phyloP scores from a whole-genome alignment of 2,888 invertebrate species.

The Notodonta dromedarius region DNA sequence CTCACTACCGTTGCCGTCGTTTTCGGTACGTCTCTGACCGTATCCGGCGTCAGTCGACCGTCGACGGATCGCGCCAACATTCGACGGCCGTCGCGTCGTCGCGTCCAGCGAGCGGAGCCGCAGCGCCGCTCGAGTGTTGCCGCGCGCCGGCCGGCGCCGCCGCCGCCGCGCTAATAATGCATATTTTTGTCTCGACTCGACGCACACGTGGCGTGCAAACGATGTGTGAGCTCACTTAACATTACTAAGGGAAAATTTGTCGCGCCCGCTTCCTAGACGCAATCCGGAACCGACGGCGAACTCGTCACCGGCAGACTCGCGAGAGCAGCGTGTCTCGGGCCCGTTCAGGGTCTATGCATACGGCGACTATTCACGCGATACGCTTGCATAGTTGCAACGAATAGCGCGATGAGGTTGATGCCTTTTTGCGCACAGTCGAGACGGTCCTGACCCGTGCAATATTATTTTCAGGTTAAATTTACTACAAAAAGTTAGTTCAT shows the following conservation, averaged over 20 bases:
- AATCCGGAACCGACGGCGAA: conserved; percentile 59
- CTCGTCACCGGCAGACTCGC: background rate
- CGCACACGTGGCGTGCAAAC: conserved; percentile 39
- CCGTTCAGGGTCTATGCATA: background rate
- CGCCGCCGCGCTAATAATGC: conserved; percentile 65
- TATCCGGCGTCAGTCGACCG: conserved; percentile 20
- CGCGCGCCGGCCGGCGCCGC: conserved; percentile 1
- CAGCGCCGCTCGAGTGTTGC: conserved; percentile 19
- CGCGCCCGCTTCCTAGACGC: conserved; percentile 62
- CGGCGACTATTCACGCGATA: conserved; percentile 1
- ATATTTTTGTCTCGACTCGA: conserved; percentile 74
- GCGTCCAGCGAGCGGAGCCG: conserved; percentile 15
- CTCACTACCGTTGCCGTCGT: background rate
- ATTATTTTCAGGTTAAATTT: no score
- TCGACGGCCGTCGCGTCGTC: conserved; percentile 15
- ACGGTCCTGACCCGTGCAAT: no score
- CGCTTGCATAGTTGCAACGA: no score
- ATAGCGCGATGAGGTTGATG: no score
- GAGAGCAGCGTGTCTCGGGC: background rate
- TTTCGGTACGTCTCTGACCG: background rate
- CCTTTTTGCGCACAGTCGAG: no score
- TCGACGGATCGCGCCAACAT: conserved; percentile 6
- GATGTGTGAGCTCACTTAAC: conserved; percentile 54
- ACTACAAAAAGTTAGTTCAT: no score
- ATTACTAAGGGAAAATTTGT: conserved; percentile 82